Percentiles rank a stretch among this genome's conserved stretches.
Conservation (phyloP, 2,797 vertebrate species). For the Galaxias olidus region DNA sequence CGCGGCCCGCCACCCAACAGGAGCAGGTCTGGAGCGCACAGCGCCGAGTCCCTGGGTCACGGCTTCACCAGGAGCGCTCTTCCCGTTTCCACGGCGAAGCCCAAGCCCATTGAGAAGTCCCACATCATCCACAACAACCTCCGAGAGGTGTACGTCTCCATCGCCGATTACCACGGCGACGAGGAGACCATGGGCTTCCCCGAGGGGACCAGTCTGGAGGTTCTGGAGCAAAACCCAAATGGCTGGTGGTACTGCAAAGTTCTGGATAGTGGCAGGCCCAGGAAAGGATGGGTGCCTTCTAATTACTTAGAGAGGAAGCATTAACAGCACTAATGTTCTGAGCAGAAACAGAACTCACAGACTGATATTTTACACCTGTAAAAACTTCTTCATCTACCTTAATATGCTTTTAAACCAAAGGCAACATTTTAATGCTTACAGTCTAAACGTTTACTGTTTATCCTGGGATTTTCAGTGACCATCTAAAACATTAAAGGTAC, state of each 20-base stretch:
- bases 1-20: slow-evolving; percentile 57
- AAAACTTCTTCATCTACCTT: too few species aligned
- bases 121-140: slow-evolving; percentile 98
- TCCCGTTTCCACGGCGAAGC: slow-evolving; percentile 89
- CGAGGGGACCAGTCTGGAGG: slow-evolving; percentile 97
- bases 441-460: too few species aligned
- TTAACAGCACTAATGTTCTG: slow-evolving; percentile 61
- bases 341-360: not conserved
- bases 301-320: slow-evolving; percentile 99
- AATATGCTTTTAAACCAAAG: not conserved
- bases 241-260: slow-evolving; percentile 99
- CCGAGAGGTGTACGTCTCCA: slow-evolving; percentile 90
- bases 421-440: not conserved
- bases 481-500: too few species aligned
- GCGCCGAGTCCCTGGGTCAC: slow-evolving; percentile 72
- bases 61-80: slow-evolving; percentile 82
- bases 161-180: slow-evolving; percentile 97
- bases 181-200: slow-evolving; percentile 98
- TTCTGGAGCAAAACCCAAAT: slow-evolving; percentile 96
- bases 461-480: too few species aligned
- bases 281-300: slow-evolving; percentile 99
- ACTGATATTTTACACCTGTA: too few species aligned
- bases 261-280: slow-evolving; percentile 88
- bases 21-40: slow-evolving; percentile 67
- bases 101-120: slow-evolving; percentile 90